These are phyloP conservation scores for Eucera pruinosa DNA, from an alignment of 2,888 invertebrate species.

Conservation along the genomic window DNA sequence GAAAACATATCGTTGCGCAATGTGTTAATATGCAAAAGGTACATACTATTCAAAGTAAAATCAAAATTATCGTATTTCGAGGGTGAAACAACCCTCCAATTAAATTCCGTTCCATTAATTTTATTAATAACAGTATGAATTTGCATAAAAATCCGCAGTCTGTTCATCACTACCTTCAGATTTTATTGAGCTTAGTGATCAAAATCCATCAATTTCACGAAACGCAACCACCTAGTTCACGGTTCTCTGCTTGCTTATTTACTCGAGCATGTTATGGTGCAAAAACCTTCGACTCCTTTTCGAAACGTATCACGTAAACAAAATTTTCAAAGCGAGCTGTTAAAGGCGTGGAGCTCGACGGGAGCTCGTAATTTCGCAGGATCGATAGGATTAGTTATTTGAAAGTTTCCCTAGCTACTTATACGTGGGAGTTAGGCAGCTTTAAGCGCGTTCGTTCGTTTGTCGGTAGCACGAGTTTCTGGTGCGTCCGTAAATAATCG, in stretches of 20 bases:
- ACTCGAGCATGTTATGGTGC: neutral
- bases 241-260: neutral
- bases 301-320: neutral
- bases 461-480: neutral
- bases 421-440: neutral
- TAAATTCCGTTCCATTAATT: no score
- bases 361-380: conserved; percentile 17
- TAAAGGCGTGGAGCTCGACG: conserved; percentile 2
- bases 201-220: no score
- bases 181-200: no score
- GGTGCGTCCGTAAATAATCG: neutral
- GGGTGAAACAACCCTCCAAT: no score
- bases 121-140: no score
- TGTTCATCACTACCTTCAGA: no score
- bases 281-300: neutral
- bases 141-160: no score
- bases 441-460: conserved; percentile 5
- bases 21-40: no score
- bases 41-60: no score
- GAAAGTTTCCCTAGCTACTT: conserved; percentile 9
- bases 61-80: no score
- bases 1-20: no score
- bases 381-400: conserved; percentile 21
- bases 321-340: conserved; percentile 25
- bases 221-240: no score